Evolutionary conservation across 2,888 invertebrate genomes (phyloP), one percentile per base, ranked within the genome.

Genomic region (Erebia aethiops): DNA sequence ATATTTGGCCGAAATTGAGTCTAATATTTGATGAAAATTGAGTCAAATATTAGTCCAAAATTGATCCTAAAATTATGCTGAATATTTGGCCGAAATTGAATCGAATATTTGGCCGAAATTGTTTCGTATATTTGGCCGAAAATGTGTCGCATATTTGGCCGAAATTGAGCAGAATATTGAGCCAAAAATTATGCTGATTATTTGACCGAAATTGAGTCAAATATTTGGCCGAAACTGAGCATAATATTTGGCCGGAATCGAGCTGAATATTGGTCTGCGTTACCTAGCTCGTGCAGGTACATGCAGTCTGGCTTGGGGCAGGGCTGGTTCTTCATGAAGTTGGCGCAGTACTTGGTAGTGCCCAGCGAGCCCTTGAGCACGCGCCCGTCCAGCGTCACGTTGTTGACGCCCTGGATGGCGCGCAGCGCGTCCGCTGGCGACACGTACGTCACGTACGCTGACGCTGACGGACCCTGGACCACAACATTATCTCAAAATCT

Each of bases 281-380:
- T 62, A 95, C 98, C 99, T 92, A 99, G 95, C 88, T 99, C 99
- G 94, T 99, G 99, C 84, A 99, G 95, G 94, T 99, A 99, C 99
- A 99, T 99, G 94, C 99, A 99, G 93, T 99, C 99, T 76, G 97
- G 95, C 94, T 99, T 99, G 71, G 99, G 99, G 93, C 99, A 99
- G 81, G 97, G 96, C 91, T 98, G 98, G 94, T 99, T 99, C 91
- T 98, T 98, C 96, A 99, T 97, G 92, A 99, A 99, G 94, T 99
- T 98, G 88, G 99, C 99, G 95, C 99, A 99, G 94, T 99, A 99
- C 94, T 99, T 99, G 82, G 99, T 99, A 81, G 99, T 99, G 77
- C 99, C 99, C 79, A 99, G 95, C 81, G 99, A 99, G 78, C 99
- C 99, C 94, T 99, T 99, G 81, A 99, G 96, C 81, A 98, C 97